phyloP scores from a whole-genome alignment of 92 coral and sea anemone species.

The Bergia sp. region DNA sequence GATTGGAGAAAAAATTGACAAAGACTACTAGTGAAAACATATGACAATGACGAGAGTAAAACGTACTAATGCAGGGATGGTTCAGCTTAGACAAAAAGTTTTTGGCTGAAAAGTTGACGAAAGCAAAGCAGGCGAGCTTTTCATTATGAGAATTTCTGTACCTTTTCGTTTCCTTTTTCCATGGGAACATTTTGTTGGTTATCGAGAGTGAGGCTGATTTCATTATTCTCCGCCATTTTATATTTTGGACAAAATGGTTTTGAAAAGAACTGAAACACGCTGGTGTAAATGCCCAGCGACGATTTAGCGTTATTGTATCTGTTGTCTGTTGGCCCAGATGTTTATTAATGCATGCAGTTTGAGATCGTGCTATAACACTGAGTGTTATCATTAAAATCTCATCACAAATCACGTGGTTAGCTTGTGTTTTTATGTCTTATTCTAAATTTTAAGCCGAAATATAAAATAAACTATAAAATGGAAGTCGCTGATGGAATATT shows the following conservation, averaged over 20 bases:
- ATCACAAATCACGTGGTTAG: not conserved
- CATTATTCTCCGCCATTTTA: not conserved
- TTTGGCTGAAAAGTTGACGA: too few species aligned
- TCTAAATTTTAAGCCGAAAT: not conserved
- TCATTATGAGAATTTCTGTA: too few species aligned
- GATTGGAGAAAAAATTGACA: too few species aligned
- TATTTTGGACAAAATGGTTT: not conserved
- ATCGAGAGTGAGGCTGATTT: not conserved
- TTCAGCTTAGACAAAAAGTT: too few species aligned
- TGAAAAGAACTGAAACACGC: too few species aligned
- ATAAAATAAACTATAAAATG: not conserved
- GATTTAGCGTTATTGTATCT: not conserved
- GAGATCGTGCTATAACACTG: not conserved
- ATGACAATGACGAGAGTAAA: too few species aligned
- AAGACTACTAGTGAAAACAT: too few species aligned
- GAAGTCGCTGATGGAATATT: not conserved
- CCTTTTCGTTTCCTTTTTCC: not conserved
- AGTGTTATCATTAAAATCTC: not conserved
- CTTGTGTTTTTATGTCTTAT: not conserved
- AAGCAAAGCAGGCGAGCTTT: too few species aligned
- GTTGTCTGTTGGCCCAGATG: not conserved
- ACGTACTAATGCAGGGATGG: too few species aligned
- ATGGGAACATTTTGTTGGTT: not conserved
- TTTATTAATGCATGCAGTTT: not conserved
- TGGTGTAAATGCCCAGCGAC: too few species aligned